These are phyloP conservation scores for Phenganax stokvisi DNA, from an alignment of 92 coral and sea anemone species.

Conservation along the genomic window DNA sequence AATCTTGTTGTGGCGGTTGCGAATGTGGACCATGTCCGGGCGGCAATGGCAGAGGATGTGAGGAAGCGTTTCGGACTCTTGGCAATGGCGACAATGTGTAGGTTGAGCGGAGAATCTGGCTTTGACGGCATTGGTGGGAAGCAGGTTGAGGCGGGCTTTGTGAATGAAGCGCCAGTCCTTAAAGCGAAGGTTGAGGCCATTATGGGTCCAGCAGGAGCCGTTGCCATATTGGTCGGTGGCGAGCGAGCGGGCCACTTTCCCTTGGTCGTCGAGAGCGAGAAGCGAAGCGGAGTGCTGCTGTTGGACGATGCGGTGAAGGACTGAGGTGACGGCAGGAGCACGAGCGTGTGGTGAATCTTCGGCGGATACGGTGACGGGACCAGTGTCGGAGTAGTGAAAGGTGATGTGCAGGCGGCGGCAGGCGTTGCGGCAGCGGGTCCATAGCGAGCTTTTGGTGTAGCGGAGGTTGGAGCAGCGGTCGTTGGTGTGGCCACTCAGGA, in stretches of 20 bases:
- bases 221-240: constrained; percentile 25
- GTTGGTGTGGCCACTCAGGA: background rate
- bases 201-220: constrained; percentile 25
- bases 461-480: background rate
- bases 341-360: background rate
- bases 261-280: constrained; percentile 22
- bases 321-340: constrained; percentile 7
- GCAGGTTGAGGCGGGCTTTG: too few relatives aligned
- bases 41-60: too few relatives aligned
- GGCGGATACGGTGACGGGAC: background rate
- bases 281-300: background rate
- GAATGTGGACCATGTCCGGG: constrained; percentile 19
- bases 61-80: too few relatives aligned
- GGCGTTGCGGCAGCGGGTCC: constrained; percentile 25
- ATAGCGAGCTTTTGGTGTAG: constrained; percentile 15
- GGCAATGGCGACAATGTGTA: constrained; percentile 23
- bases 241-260: constrained; percentile 28
- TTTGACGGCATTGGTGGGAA: constrained; percentile 49
- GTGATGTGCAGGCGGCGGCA: constrained; percentile 12
- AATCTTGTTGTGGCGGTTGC: constrained; percentile 25
- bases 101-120: constrained; percentile 3
- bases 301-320: constrained; percentile 13
- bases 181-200: constrained; percentile 27
- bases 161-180: constrained; percentile 43
- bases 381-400: background rate